These are phyloP conservation scores for Agrilus cyanescens DNA, from an alignment of 2,888 invertebrate genomes.

Conservation along the genomic window DNA sequence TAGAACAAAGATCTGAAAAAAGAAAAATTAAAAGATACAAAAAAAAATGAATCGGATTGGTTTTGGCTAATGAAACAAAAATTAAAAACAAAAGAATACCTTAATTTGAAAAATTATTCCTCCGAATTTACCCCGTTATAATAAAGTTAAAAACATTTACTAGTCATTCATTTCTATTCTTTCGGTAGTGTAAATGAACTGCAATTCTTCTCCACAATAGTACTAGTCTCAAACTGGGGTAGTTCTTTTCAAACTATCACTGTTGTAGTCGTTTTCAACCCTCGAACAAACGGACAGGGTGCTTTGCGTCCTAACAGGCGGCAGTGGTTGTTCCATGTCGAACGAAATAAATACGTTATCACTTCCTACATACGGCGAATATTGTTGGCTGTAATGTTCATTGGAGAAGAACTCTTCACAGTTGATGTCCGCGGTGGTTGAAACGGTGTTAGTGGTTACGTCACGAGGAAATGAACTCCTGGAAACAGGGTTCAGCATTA, in stretches of 20 bases:
- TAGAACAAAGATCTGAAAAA: no score
- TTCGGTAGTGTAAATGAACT: no score
- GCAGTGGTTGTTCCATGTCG: constrained; percentile 47
- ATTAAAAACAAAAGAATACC: no score
- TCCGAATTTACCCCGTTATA: no score
- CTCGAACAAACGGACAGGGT: constrained; percentile 27
- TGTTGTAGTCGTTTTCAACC: constrained; percentile 30
- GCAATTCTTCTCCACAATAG: no score
- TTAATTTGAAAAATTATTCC: no score
- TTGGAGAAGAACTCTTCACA: constrained; percentile 30
- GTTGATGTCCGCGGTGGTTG: constrained; percentile 48
- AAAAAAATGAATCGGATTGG: no score
- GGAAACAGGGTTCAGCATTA: constrained; percentile 1
- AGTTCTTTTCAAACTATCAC: constrained; percentile 45
- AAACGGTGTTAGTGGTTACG: constrained; percentile 57
- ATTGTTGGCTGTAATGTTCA: constrained; percentile 36
- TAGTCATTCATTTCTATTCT: no score
- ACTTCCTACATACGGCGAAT: constrained; percentile 42
- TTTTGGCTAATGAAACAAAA: no score
- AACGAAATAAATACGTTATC: constrained; percentile 61
- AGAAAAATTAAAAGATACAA: no score
- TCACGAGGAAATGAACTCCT: constrained; percentile 40
- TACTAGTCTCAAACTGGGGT: constrained; percentile 39
- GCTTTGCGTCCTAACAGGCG: constrained; percentile 29
- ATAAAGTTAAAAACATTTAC: neutral